Evolutionary conservation across 2,113 vertebrate genomes (phyloP), one percentile per base, ranked within the genome.

Genomic region (Polypterus bichir): DNA sequence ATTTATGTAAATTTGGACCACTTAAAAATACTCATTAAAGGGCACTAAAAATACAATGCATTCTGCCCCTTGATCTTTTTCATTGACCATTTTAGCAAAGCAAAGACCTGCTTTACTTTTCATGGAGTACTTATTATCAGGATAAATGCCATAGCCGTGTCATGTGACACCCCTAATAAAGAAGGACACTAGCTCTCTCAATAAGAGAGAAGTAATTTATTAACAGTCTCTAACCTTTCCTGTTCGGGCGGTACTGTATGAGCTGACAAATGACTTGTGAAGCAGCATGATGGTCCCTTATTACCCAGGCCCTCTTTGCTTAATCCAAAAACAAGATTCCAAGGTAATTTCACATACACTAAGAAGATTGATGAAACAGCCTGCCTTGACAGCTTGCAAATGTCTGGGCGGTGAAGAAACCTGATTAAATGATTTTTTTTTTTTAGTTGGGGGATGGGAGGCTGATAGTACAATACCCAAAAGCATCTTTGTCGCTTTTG

Each of bases 311-410:
- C 70, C 77, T 79, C 78, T 81, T 79, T 71, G 76, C 74, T 74
- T 79, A 76, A 77, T 83, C 79, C 81, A 76, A 75, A 73, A 81
- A 77, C 73, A 79, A 77, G 78, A 81, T 79, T 76, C 75, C 73
- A 8, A 70, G 76, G 74, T 72, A 73, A 77, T 79, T 79, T 74
- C 76, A 68, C 69, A 53, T 73, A 66, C 10, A 6, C 66, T 61
- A 5, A 75, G 4, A 75, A 80, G 75, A 80, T 70, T 68, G 78
- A 81, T 81, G 73, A 62, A 48, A 58, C 11, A 62, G 63, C 73
- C 77, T 74, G 61, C 72, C 73, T 68, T 67, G 76, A 73, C 73
- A 75, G 77, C 77, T 85, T 73, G 72, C 74, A 74, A 77, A 74
- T 68, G 62, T 77, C 76, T 79, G 76, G 64, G 72, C 63, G 71